Evolutionary conservation across 1,140 invertebrate species (phyloP), one percentile per base, ranked within the genome.

Genomic region (Camponotus pennsylvanicus): DNA sequence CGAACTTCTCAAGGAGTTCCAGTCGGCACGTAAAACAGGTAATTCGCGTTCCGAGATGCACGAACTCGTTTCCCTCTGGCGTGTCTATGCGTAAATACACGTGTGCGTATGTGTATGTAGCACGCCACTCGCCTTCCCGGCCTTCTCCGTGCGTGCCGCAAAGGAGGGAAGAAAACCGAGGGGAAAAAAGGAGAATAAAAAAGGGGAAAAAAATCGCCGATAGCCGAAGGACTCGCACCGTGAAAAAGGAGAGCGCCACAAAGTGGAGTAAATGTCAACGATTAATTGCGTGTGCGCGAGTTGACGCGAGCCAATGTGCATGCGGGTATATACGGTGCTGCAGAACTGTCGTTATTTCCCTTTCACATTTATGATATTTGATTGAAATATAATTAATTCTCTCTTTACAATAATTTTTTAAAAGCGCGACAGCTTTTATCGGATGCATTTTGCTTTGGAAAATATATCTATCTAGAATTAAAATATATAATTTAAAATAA

Each of bases 261-360:
- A 91, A 91, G 85, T 91, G 86, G 82, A 91, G 91, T 91, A 92
- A 92, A 92, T 91, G 91, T 92, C 90, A 91, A 91, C 79, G 75
- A 87, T 91, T 89, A 91, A 91, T 91, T 85, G 85, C 89, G 55
- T 80, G 75, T 90, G 78, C 64, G 37, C 42, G 49, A 52, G 13
- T 52, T 18, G 49, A 52, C 49, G 76, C 66, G 67, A 27, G 21
- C 42, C 11, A 37, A 37, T 9, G 64, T 6, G 77, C 66, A 27
- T 57, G 21, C 77, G 32, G 15, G 15, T 18, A 52, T 52, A 52
- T n/a, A 34, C n/a, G n/a, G 66, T 75, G 77, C 55, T 45, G 13
- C 18, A 70, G 77, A 80, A 80, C n/a, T 80, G 64, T 57, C 49
- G n/a, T 55, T 4, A 40, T 15, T n/a, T 18, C 21, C n/a, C 18